phyloP scores from a whole-genome alignment of 2,797 vertebrate species.

The Chelonia mydas region DNA sequence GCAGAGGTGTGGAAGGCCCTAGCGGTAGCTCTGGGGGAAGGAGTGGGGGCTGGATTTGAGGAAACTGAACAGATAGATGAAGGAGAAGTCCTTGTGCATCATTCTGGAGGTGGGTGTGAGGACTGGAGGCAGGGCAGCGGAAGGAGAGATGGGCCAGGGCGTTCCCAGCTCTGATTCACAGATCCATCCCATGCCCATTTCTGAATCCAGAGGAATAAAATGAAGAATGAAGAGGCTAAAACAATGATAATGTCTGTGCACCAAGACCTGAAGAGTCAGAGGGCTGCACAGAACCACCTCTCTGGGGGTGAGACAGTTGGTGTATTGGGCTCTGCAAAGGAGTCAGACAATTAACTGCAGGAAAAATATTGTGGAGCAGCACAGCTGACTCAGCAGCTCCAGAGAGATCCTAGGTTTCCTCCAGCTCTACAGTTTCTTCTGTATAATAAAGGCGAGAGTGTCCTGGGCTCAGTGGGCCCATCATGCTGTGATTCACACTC shows the following conservation, averaged over 20 bases:
- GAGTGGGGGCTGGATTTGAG: background rate
- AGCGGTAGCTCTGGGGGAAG: background rate
- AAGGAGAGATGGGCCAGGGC: background rate
- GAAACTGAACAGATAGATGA: background rate
- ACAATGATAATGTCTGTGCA: background rate
- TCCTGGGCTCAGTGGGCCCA: rapidly evolving
- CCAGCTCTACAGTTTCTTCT: background rate
- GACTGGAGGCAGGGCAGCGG: background rate
- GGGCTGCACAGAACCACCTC: background rate
- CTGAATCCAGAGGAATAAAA: background rate
- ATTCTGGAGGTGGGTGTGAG: background rate
- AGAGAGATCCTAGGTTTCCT: background rate
- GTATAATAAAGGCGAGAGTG: rapidly evolving
- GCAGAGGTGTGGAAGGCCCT: background rate
- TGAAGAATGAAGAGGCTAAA: background rate
- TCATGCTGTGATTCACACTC: background rate
- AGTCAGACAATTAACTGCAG: background rate
- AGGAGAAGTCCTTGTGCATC: background rate
- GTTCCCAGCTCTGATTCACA: background rate
- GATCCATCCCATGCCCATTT: background rate
- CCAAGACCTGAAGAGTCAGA: background rate
- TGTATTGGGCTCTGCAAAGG: background rate
- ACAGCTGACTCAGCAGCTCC: background rate
- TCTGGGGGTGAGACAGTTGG: rapidly evolving
- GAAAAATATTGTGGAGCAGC: background rate